Evolutionary conservation across 2,113 vertebrate species (phyloP), one percentile per base, ranked within the genome.

Genomic region (Cinclus cinclus): DNA sequence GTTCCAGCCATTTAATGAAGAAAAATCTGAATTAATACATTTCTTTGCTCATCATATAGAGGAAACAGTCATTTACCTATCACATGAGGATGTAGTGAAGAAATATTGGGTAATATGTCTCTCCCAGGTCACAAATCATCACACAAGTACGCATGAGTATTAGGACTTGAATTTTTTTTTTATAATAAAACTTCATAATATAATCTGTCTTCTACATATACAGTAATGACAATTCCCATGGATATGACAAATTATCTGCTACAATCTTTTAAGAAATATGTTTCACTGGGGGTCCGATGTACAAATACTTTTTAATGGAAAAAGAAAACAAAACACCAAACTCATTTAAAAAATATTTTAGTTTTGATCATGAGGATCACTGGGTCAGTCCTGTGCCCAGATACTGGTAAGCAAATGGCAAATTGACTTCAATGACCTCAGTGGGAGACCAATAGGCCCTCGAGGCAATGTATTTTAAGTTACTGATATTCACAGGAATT

Each of bases 401-500:
- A 35, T 59, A 37, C 62, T 44, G 25, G 44, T 27, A 89, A 81
- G 62, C 41, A 91, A 89, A 92, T 20, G 50, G 71, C 78, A 94
- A 85, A 89, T 37, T 50, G 42, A 67, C 58, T 93, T 44, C 79
- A 64, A 18, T 83, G 60, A 74, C 50, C 94, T 87, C 37, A 79
- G 4, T 17, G 35, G n/a, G 22, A 90, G 63, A 80, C 47, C 1
- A 7, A 41, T 18, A 71, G 46, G 24, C 37, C 75, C 83, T 77
- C 1, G 21, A 73, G 86, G 78, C 59, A 44, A 91, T 56, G 78
- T 60, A 49, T 95, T 95, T 95, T 92, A 93, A 93, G 77, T 82
- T 96, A 76, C 89, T 95, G 83, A 94, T 97, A 96, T 95, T 96
- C 95, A 94, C 79, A 90, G 81, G 78, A 95, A 88, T 88, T 92